A percentile compares a stretch with the other conserved stretches of the same genome.
Conservation (phyloP, 2,113 vertebrate genomes). For the Hippocampus mohnikei region DNA sequence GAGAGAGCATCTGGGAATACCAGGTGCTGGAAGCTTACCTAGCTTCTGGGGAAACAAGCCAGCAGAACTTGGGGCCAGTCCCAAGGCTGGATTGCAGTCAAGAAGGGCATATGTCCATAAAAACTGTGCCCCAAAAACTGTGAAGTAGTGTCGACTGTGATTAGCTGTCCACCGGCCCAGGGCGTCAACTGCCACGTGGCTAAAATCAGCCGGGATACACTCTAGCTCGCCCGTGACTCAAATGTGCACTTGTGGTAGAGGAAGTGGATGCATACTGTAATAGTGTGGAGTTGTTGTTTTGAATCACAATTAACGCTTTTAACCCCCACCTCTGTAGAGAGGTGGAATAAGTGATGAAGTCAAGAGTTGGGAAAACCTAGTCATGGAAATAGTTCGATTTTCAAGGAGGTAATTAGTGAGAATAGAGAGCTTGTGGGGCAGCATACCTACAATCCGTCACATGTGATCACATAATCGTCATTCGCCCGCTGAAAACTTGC, state of each 20-base stretch:
- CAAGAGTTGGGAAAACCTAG: conserved; percentile 19
- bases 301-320: background rate
- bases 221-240: background rate
- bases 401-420: background rate
- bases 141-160: background rate
- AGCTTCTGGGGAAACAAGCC: background rate
- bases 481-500: conserved; percentile 49
- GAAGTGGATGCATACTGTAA: too few species aligned
- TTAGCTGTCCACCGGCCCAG: too few species aligned
- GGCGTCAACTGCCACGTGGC: too few species aligned
- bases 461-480: conserved; percentile 63
- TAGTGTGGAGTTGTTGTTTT: background rate
- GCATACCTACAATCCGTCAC: conserved; percentile 52
- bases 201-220: too few species aligned
- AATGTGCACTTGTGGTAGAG: background rate
- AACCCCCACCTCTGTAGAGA: background rate
- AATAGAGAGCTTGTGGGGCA: conserved; percentile 40
- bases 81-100: background rate
- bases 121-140: background rate
- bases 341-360: background rate
- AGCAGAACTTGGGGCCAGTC: background rate
- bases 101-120: background rate
- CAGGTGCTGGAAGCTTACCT: too few species aligned
- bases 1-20: too few species aligned
- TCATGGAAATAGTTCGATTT: background rate